Evolutionary conservation across 2,797 vertebrate genomes (phyloP), one percentile per base, ranked within the genome.

Genomic region (Pygocentrus nattereri): DNA sequence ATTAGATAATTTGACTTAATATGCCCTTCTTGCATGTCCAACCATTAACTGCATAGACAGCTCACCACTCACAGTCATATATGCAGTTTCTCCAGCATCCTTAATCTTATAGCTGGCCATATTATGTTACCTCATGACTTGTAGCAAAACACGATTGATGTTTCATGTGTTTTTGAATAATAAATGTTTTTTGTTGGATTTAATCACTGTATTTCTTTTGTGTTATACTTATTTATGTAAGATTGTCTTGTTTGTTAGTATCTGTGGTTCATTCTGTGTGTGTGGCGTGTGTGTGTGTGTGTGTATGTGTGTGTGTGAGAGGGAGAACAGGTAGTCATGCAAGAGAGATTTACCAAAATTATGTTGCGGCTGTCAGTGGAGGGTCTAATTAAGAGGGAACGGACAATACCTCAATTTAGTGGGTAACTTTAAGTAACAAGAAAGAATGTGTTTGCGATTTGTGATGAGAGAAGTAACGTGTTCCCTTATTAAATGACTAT

Each of bases 131-230:
- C 62, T 77, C 34, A 54, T 79, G 44, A 81, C 49, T 49, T 77
- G 79, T 81, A 59, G 49, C 12, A 34, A n/a, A 13, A 30, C 69
- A 49, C 70, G 67, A 59, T 76, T 70, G 18, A 80, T 80, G 59
- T 82, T 54, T 75, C 76, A 78, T 67, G 67, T 82, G 15, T 65
- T 76, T 27, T 41, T 61, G 23, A 38, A 52, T 74, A 87, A 87
- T 85, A 87, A 87, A 87, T 79, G 49, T 74, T 84, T 83, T 59
- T 50, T 38, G 65, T 76, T 68, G 27, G 19, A 78, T 58, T 47
- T 49, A 58, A 67, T 77, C 54, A 58, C 62, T 61, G 74, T 74
- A 64, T 76, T 84, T 74, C 62, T 49, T 79, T 75, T 82, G 79
- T 78, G 50, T 82, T 78, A 44, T 79, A 31, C 3, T 71, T 12